These are phyloP conservation scores for Drosophila formosana DNA, from an alignment of 2,888 invertebrate species.

Conservation along the genomic window DNA sequence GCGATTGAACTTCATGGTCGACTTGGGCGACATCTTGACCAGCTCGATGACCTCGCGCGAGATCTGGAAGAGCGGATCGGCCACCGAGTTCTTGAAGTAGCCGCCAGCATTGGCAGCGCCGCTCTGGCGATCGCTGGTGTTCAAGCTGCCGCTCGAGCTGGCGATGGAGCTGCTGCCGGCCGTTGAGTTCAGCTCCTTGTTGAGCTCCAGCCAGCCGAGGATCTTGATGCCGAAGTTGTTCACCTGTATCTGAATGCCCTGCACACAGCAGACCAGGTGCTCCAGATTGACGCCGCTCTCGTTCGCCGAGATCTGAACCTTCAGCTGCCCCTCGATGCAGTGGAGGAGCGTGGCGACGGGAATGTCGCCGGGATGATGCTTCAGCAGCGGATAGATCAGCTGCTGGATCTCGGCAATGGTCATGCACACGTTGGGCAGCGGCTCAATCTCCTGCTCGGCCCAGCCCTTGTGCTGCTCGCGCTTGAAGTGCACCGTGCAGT, in stretches of 20 bases:
- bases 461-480: constrained; percentile 89
- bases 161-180: constrained; percentile 72
- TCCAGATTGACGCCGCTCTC: constrained; percentile 94
- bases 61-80: constrained; percentile 88
- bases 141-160: constrained; percentile 25
- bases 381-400: constrained; percentile 83
- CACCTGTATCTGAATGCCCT: constrained; percentile 87
- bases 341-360: constrained; percentile 84
- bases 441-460: constrained; percentile 91
- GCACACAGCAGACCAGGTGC: constrained; percentile 94
- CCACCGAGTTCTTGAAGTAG: constrained; percentile 78
- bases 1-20: constrained; percentile 92
- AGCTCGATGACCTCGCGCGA: constrained; percentile 95
- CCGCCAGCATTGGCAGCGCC: constrained; percentile 23
- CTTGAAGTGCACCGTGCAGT: constrained; percentile 88
- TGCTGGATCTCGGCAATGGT: constrained; percentile 83
- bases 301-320: constrained; percentile 77
- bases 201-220: constrained; percentile 82
- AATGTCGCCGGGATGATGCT: constrained; percentile 84
- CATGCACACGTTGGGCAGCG: constrained; percentile 87
- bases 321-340: constrained; percentile 83
- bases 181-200: constrained; percentile 62
- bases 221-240: constrained; percentile 85
- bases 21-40: constrained; percentile 92
- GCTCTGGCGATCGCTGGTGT: constrained; percentile 49